These are phyloP conservation scores for Cerastoderma edule DNA, from an alignment of 2,888 invertebrate species.

Conservation along the genomic window DNA sequence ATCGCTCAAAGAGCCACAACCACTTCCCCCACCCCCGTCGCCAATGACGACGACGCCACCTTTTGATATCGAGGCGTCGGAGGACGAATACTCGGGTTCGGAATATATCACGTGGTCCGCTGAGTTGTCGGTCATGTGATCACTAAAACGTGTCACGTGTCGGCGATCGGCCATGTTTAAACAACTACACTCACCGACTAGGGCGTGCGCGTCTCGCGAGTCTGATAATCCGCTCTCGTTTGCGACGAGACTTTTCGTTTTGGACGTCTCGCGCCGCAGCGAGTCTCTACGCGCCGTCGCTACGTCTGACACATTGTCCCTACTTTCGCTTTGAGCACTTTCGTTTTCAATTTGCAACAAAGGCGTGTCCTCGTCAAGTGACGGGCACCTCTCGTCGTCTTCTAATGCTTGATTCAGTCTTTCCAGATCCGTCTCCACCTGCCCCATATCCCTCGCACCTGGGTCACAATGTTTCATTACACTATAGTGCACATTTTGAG, in stretches of 20 bases:
- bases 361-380: slow-evolving; percentile 42
- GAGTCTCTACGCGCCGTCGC: not conserved
- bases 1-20: no score
- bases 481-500: no score
- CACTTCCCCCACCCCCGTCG: no score
- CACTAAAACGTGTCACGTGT: slow-evolving; percentile 25
- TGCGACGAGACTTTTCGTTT: slow-evolving; percentile 9
- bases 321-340: slow-evolving; percentile 39
- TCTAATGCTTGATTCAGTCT: slow-evolving; percentile 36
- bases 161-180: slow-evolving; percentile 44
- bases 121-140: slow-evolving; percentile 30
- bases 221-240: not conserved
- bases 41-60: no score
- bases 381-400: slow-evolving; percentile 42
- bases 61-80: slow-evolving; percentile 50
- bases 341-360: slow-evolving; percentile 38
- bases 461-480: slow-evolving; percentile 19
- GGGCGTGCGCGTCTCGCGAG: not conserved
- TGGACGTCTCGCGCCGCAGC: not conserved
- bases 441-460: not conserved
- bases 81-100: slow-evolving; percentile 57
- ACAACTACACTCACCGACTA: slow-evolving; percentile 2
- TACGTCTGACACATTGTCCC: not conserved
- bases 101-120: slow-evolving; percentile 53
- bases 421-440: slow-evolving; percentile 31